A percentile compares a stretch with the other conserved stretches of the same genome.
Conservation (phyloP, 2,113 vertebrate species). For the Rhinopomastus cyanomelas region DNA sequence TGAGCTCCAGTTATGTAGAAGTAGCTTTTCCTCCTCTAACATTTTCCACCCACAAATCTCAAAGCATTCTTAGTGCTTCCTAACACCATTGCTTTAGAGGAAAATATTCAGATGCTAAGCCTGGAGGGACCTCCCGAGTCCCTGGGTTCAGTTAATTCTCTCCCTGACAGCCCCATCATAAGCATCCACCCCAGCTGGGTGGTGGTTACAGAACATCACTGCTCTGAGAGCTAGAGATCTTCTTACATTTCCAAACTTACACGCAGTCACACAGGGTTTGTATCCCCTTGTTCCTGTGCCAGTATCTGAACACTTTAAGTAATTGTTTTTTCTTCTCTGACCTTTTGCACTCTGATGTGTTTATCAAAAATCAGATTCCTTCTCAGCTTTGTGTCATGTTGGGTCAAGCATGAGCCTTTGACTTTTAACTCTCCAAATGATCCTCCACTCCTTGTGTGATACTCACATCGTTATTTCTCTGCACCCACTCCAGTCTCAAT, state of each 20-base stretch:
- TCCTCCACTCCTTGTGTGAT: neutral
- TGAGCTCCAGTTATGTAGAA: neutral
- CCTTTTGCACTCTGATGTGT: neutral
- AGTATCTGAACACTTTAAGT: neutral
- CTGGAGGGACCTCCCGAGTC: neutral
- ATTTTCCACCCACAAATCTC: slow-evolving; percentile 16
- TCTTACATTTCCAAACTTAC: neutral
- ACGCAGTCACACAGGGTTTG: neutral
- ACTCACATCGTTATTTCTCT: accelerated
- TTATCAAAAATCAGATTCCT: slow-evolving; percentile 12
- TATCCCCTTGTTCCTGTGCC: neutral
- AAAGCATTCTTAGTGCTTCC: neutral
- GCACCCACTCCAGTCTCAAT: neutral
- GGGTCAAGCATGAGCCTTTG: neutral
- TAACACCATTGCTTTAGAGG: neutral
- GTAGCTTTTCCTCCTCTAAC: neutral
- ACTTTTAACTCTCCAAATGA: neutral
- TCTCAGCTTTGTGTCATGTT: neutral
- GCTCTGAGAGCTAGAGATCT: neutral
- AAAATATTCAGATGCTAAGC: neutral
- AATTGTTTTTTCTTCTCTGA: neutral
- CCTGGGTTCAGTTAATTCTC: slow-evolving; percentile 16
- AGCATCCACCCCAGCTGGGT: neutral
- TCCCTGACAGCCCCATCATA: neutral
- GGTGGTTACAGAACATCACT: neutral